Base-by-base conservation (phyloP, 2,888 invertebrate species). In the Elgonia sp. region DNA sequence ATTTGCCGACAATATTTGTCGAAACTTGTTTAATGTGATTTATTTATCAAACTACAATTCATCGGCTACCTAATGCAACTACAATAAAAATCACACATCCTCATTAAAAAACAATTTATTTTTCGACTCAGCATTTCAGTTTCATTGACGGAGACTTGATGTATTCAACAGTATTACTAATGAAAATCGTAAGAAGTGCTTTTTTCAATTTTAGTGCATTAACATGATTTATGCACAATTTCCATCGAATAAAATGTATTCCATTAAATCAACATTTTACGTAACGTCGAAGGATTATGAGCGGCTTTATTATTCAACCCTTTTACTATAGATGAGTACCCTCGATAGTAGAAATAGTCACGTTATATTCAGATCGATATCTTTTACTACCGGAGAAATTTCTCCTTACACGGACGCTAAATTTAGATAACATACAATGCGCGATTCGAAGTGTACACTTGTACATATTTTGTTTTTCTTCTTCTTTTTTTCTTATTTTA, bases 341-440 rank as follows among this genome's bases (percentile, higher is more conserved):
- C 60, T 39, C 85, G 79, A 85, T 85, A 85, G 75, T 65, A 85
- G 85, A 80, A 85, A 84, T 79, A 85, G 85, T 85, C 85, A 85
- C 85, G 85, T 85, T 85, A 84, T 84, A 84, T 84, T 55, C 79
- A 55, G 79, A 84, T 84, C 84, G 53, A 84, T 84, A 84, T 84
- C 84, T 84, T 70, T 84, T 84, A 84, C 57, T 77, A 76, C 77
- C 70, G 63, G 50, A 69, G 79, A 63, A 79, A 63, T 79, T 84
- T 79, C 77, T 84, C 72, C 79, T 72, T 72, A 65, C 72, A 65
- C 63, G 29, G 60, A 12, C 50, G 65, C 77, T 84, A 84, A 65
- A 79, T 79, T 84, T 84, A 79, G 72, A 77, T 72, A 69, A 81
- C 72, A 76, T 75, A 67, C 75, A 67, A 84, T 76, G 69, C 57